These are phyloP conservation scores for Caenorhabditis latens DNA, from an alignment of 1,140 invertebrate genomes.

Conservation along the genomic window DNA sequence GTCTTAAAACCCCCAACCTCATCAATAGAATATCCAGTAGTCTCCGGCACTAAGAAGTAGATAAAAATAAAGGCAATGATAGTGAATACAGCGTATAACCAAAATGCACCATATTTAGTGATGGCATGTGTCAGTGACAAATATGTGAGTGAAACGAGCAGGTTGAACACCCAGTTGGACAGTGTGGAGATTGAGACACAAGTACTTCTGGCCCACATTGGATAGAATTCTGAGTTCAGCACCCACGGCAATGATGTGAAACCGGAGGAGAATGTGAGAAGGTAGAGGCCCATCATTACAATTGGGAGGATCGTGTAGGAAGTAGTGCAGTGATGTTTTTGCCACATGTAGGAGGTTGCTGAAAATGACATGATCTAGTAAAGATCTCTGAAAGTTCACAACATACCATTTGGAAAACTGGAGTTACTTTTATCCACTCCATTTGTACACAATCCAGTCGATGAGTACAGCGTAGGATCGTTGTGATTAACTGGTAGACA, in stretches of 20 bases:
- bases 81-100: conserved; percentile 80
- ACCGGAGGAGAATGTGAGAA: conserved; percentile 76
- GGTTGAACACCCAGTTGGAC: conserved; percentile 82
- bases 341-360: conserved; percentile 43
- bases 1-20: conserved; percentile 82
- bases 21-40: conserved; percentile 86
- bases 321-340: conserved; percentile 66
- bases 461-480: conserved; percentile 13
- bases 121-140: conserved; percentile 80
- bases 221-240: conserved; percentile 84
- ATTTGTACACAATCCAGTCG: conserved; percentile 56
- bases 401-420: conserved; percentile 58
- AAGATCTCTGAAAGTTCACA: not conserved
- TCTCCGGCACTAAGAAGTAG: conserved; percentile 88
- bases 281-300: conserved; percentile 74
- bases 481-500: conserved; percentile 29
- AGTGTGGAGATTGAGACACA: conserved; percentile 81
- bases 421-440: conserved; percentile 54
- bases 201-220: conserved; percentile 81
- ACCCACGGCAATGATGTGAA: conserved; percentile 84
- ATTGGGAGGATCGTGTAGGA: conserved; percentile 71
- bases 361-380: not conserved
- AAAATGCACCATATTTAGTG: conserved; percentile 79
- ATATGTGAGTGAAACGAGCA: conserved; percentile 82
- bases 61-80: conserved; percentile 85